Conservation (phyloP, 2,797 vertebrate species). For the Clamator glandarius region DNA sequence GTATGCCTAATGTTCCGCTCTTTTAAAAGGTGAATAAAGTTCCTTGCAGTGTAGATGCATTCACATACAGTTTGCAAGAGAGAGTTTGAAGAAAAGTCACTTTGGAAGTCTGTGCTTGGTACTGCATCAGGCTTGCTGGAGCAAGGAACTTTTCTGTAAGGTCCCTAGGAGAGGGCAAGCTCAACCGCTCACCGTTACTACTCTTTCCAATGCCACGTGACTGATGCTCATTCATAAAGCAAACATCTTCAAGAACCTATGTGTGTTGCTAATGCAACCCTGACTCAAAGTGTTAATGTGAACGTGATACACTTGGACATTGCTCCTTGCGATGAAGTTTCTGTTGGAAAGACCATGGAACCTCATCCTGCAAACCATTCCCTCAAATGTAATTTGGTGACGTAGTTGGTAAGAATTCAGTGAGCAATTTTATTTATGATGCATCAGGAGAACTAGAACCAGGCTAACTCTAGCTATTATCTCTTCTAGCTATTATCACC, state of each 20-base stretch:
- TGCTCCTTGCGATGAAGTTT: background rate
- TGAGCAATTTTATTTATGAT: background rate
- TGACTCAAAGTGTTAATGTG: background rate
- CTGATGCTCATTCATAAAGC: background rate
- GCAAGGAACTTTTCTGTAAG: background rate
- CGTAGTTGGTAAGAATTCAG: background rate
- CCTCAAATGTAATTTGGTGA: background rate
- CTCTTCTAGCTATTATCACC: background rate
- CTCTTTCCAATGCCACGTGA: background rate
- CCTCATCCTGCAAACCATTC: background rate
- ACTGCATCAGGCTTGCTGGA: background rate
- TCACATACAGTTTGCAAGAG: background rate
- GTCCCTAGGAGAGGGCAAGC: background rate
- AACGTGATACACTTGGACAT: background rate
- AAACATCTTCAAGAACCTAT: background rate
- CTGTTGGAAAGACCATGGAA: background rate
- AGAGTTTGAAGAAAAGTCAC: background rate
- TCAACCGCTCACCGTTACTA: accelerated
- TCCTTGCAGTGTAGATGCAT: background rate
- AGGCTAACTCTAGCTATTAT: background rate
- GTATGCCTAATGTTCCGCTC: background rate
- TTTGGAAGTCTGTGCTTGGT: background rate
- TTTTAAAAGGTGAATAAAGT: background rate
- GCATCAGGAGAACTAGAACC: background rate
- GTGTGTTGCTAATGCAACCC: background rate